Percentiles rank a stretch among this genome's conserved stretches.
These are phyloP conservation scores for Todiramphus chloris DNA, from an alignment of 2,113 vertebrate genomes.

Conservation along the genomic window DNA sequence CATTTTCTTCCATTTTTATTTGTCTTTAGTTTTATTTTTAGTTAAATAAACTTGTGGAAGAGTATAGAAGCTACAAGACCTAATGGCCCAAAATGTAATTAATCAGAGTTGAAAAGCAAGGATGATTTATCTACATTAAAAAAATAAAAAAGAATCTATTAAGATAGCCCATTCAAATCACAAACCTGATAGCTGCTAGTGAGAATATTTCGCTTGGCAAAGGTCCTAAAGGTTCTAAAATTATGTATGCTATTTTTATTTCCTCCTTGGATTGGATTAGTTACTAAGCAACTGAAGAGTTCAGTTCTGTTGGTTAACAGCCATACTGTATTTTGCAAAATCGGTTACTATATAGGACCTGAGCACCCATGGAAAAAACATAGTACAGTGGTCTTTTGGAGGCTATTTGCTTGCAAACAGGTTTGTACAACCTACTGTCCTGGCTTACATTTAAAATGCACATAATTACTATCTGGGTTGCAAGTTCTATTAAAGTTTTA, in stretches of 20 bases:
- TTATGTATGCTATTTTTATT: slow-evolving; percentile 80
- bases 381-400: background rate
- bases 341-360: slow-evolving; percentile 16
- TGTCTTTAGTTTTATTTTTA: slow-evolving; percentile 8
- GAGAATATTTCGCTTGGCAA: slow-evolving; percentile 77
- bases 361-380: background rate
- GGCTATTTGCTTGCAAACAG: background rate
- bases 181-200: slow-evolving; percentile 68
- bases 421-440: background rate
- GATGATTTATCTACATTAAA: slow-evolving; percentile 23
- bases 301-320: slow-evolving; percentile 79
- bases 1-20: slow-evolving; percentile 5
- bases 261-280: slow-evolving; percentile 77
- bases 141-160: slow-evolving; percentile 38
- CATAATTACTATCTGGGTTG: background rate
- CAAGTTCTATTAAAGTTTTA: background rate
- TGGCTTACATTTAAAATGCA: background rate
- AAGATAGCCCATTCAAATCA: slow-evolving; percentile 62
- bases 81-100: background rate
- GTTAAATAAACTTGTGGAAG: slow-evolving; percentile 38
- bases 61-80: slow-evolving; percentile 14
- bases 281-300: slow-evolving; percentile 81
- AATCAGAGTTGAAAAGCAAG: slow-evolving; percentile 25
- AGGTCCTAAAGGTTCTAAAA: slow-evolving; percentile 78
- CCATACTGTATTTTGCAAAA: slow-evolving; percentile 62